Evolutionary conservation across 2,797 vertebrate genomes (phyloP).

Genomic region (Iguana delicatissima): DNA sequence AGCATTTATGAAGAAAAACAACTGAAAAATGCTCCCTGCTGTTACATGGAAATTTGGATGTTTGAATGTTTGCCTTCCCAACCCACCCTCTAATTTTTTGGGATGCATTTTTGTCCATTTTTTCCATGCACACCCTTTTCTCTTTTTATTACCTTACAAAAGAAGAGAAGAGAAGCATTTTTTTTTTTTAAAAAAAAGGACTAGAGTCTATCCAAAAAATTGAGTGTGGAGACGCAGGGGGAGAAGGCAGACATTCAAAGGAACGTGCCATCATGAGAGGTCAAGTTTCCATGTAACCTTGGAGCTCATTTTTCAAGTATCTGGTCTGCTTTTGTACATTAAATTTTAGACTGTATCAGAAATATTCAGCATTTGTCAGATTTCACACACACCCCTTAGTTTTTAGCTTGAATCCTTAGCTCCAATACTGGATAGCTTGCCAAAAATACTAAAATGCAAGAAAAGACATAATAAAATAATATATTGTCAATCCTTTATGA

Average conservation of each 20-base stretch:
- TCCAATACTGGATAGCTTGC: conserved; percentile 77
- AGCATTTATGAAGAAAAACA: background rate
- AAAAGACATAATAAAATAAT: conserved; percentile 80
- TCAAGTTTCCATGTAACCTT: conserved; percentile 68
- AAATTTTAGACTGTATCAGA: conserved; percentile 77
- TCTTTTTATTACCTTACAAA: background rate
- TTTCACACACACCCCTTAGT: no score
- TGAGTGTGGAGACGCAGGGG: conserved; percentile 32
- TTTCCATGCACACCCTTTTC: no score
- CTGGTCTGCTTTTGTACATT: conserved; percentile 73
- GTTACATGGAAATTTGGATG: no score
- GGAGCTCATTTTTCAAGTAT: conserved; percentile 72
- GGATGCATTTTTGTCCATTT: no score
- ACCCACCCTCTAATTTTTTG: no score
- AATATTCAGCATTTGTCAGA: conserved; percentile 73
- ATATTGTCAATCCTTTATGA: conserved; percentile 75
- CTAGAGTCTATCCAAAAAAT: conserved; percentile 43
- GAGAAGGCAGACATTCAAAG: conserved; percentile 66
- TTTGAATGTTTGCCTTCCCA: no score
- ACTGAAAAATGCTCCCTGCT: conserved; percentile 37
- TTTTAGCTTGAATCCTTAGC: conserved; percentile 70
- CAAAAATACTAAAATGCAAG: conserved; percentile 79
- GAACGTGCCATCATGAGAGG: conserved; percentile 62
- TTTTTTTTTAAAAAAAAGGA: conserved; percentile 3
- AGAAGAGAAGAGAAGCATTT: conserved; percentile 33